These are phyloP conservation scores for Parotocinclus haroldoi DNA, from an alignment of 2,797 vertebrate genomes.

Conservation along the genomic window DNA sequence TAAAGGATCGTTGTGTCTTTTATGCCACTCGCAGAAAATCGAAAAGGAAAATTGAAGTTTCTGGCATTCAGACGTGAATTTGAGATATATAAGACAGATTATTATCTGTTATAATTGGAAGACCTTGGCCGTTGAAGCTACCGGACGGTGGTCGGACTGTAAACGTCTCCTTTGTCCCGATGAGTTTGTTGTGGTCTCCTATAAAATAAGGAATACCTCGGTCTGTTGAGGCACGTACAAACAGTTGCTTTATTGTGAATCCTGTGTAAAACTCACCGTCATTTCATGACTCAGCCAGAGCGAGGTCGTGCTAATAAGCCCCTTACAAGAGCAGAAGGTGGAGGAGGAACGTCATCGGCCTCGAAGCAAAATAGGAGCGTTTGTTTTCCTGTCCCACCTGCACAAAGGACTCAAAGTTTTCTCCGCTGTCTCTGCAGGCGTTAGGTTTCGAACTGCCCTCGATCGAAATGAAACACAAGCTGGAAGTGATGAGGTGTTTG, in stretches of 20 bases:
- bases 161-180: no score
- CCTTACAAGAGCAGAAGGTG: slow-evolving; percentile 4
- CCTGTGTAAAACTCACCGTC: slow-evolving; percentile 15
- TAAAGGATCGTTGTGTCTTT: no score
- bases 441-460: slow-evolving; percentile 42
- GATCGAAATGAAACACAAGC: slow-evolving; percentile 40
- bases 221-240: slow-evolving; percentile 4
- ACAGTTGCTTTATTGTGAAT: slow-evolving; percentile 28
- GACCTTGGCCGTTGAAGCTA: no score
- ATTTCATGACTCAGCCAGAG: slow-evolving; percentile 34
- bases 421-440: slow-evolving; percentile 27
- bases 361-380: slow-evolving; percentile 35
- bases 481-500: slow-evolving; percentile 36
- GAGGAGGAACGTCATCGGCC: slow-evolving; percentile 26
- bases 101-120: no score
- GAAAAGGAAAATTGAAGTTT: no score
- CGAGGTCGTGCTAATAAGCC: slow-evolving; percentile 17
- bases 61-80: no score
- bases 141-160: no score
- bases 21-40: no score
- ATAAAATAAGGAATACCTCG: not conserved
- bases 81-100: no score
- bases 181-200: no score
- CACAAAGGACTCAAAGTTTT: slow-evolving; percentile 24
- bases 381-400: slow-evolving; percentile 38